A percentile compares a stretch with the other conserved stretches of the same genome.
Evolutionary conservation across 2,888 invertebrate species (phyloP).

Genomic region (Heliothis peltigera): DNA sequence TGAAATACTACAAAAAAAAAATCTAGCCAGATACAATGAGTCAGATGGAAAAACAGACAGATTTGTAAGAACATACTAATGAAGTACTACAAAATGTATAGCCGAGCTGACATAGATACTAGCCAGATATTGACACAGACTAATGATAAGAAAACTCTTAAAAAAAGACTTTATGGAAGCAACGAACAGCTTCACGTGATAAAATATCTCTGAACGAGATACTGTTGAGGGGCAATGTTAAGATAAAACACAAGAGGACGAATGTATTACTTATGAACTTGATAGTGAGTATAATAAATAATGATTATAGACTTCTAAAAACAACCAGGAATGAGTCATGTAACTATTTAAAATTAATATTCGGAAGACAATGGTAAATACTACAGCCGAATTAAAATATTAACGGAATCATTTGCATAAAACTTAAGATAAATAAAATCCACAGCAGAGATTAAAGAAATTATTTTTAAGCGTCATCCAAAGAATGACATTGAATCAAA

Average conservation of each 20-base stretch:
- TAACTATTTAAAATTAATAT: slow-evolving; percentile 15
- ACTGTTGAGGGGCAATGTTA: slow-evolving; percentile 43
- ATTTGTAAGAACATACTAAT: slow-evolving; percentile 41
- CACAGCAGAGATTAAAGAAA: too few relatives aligned
- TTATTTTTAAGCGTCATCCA: too few relatives aligned
- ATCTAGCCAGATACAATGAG: neutral
- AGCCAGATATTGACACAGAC: slow-evolving; percentile 45
- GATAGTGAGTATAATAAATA: slow-evolving; percentile 20
- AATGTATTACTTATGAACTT: slow-evolving; percentile 37
- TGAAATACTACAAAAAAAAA: slow-evolving; percentile 3
- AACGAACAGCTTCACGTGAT: slow-evolving; percentile 29
- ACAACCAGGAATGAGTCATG: slow-evolving; percentile 4
- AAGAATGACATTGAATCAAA: slow-evolving; percentile 15
- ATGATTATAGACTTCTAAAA: slow-evolving; percentile 7
- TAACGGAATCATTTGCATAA: neutral
- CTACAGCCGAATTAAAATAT: slow-evolving; percentile 13
- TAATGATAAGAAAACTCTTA: slow-evolving; percentile 50
- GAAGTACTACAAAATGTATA: slow-evolving; percentile 12
- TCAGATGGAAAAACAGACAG: slow-evolving; percentile 6
- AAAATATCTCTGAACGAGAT: slow-evolving; percentile 37
- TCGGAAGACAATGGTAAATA: slow-evolving; percentile 1
- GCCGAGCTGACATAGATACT: slow-evolving; percentile 24
- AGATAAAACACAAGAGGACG: slow-evolving; percentile 44
- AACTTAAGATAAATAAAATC: neutral
- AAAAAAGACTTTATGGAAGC: slow-evolving; percentile 43